Evolutionary conservation across 2,888 invertebrate genomes (phyloP).

Genomic region (Sphinx pinastri): DNA sequence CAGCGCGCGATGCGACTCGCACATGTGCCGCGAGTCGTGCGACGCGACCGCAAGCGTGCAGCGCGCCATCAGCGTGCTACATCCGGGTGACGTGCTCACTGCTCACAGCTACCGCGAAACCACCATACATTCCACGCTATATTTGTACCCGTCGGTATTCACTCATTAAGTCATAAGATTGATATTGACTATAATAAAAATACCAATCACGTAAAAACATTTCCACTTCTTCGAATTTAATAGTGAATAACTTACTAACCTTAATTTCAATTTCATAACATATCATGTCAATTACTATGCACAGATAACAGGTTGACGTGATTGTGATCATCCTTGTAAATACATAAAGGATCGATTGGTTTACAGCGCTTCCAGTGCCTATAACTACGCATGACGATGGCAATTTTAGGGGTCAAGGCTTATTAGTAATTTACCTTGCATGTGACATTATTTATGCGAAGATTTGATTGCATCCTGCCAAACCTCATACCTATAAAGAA

Average conservation of each 20-base stretch:
- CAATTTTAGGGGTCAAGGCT: slow-evolving; percentile 60
- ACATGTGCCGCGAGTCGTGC: slow-evolving; percentile 40
- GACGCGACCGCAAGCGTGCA: slow-evolving; percentile 42
- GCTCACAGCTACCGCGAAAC: slow-evolving; percentile 46
- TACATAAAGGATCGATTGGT: not conserved
- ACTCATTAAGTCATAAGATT: slow-evolving; percentile 41
- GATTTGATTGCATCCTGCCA: slow-evolving; percentile 32
- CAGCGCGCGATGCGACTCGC: slow-evolving; percentile 24
- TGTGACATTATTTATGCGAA: slow-evolving; percentile 42
- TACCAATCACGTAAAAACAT: slow-evolving; percentile 39
- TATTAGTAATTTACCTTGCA: slow-evolving; percentile 39
- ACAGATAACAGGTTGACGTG: not conserved
- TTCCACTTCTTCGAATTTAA: slow-evolving; percentile 32
- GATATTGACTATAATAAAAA: slow-evolving; percentile 48
- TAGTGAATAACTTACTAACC: slow-evolving; percentile 28
- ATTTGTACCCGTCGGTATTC: slow-evolving; percentile 44
- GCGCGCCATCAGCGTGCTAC: slow-evolving; percentile 34
- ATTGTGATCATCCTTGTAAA: not conserved
- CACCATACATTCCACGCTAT: slow-evolving; percentile 54
- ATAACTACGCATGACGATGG: slow-evolving; percentile 40
- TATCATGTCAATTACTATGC: not conserved
- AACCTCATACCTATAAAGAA: not conserved
- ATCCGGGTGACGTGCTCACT: slow-evolving; percentile 43
- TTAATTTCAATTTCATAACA: not conserved
- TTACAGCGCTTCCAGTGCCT: not conserved